Base-by-base conservation (phyloP, 2,888 invertebrate species). In the Creontiades dilutus region DNA sequence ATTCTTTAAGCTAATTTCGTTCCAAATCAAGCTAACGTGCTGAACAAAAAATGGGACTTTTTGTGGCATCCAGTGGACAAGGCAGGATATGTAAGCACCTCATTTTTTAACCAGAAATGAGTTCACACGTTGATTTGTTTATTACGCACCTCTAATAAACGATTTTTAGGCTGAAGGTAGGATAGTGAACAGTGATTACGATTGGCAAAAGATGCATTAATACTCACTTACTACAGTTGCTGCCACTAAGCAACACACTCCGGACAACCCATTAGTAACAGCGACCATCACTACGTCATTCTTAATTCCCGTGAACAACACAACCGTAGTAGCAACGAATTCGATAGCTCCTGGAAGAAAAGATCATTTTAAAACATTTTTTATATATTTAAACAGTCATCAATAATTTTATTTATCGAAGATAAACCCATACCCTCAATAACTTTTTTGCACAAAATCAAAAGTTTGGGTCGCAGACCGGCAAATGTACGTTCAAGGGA, bases 311-410 rank as follows among this genome's bases (percentile, higher is more conserved):
- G 76, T 12, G 13, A 87, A 2, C 46, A 87, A n/a, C 14, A 87
- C 87, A 11, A 76, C 75, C 11, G 76, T 9, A 52, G n/a, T n/a
- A 19, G 87, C 87, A 12, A 75, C n/a, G 27, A 87, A 87, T 28
- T 90, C 90, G n/a, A 90, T 82, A 0, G 88, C 75, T 12, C 90
- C 90, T 85, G 61, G 19, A 14, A 52, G 1, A 7, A 84, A n/a
- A n/a, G 9, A 23, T 23, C 11, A 23, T 68, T 11, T 52, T 13
- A 16, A 52, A 2, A 16, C 52, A 52, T 48, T 48, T 48, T 48
- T 11, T 48, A 11, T 13, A 48, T 48, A n/a, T n/a, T 19, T 7
- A 16, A 68, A n/a, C 19, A 68, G n/a, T 68, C n/a, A 23, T 9
- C 23, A n/a, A 68, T 19, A n/a, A 19, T 68, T 68, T 68, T 68